A percentile compares a stretch with the other conserved stretches of the same genome.
Conservation (phyloP, 2,888 invertebrate genomes). For the Notodonta ziczac region DNA sequence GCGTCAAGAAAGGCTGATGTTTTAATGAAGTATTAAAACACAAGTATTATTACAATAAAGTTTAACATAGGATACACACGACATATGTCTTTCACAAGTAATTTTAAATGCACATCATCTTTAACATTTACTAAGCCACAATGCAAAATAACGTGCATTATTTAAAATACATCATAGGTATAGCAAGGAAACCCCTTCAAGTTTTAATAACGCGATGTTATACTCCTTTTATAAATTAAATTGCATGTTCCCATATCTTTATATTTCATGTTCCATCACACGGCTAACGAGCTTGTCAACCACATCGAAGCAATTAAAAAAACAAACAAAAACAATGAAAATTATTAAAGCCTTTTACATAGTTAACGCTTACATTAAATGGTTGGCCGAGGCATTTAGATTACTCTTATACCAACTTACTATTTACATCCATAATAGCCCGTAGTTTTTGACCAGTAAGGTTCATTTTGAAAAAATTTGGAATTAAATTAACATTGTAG, state of each 20-base stretch:
- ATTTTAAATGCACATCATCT: too few species aligned
- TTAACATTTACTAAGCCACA: too few species aligned
- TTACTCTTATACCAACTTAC: constrained; percentile 29
- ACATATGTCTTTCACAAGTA: too few species aligned
- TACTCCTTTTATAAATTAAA: not conserved
- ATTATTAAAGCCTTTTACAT: constrained; percentile 38
- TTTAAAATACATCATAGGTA: too few species aligned
- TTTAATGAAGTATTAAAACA: too few species aligned
- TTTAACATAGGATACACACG: too few species aligned
- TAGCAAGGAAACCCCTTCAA: not conserved
- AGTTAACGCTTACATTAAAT: constrained; percentile 42
- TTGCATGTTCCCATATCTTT: constrained; percentile 2
- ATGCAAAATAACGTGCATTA: too few species aligned
- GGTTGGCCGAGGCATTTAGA: constrained; percentile 38
- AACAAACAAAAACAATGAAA: constrained; percentile 36
- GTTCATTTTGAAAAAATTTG: not conserved
- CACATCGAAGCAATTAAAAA: constrained; percentile 32
- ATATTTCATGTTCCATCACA: constrained; percentile 17
- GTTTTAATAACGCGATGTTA: not conserved
- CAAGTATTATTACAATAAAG: too few species aligned
- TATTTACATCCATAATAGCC: not conserved
- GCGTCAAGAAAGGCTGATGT: too few species aligned
- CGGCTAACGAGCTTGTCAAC: constrained; percentile 17
- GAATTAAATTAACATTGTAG: not conserved
- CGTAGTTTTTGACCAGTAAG: not conserved